A percentile compares a stretch with the other conserved stretches of the same genome.
These are phyloP conservation scores for Cryptocephalus primarius DNA, from an alignment of 2,888 invertebrate genomes.

Conservation along the genomic window DNA sequence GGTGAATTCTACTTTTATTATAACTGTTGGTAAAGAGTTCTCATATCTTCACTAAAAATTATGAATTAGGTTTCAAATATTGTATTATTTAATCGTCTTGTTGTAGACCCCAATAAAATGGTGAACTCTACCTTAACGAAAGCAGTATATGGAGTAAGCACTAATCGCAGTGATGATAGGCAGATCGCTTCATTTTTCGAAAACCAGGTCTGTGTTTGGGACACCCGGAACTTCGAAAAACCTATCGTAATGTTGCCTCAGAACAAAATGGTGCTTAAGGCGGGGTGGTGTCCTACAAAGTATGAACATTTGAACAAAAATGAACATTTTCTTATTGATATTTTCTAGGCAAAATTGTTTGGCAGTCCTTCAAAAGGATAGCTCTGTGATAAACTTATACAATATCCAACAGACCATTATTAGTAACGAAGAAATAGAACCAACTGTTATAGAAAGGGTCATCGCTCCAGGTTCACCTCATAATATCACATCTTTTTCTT, in stretches of 20 bases:
- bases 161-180: conserved; percentile 67
- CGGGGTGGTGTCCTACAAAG: conserved; percentile 86
- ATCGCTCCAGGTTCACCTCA: conserved; percentile 40
- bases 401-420: conserved; percentile 66
- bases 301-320: conserved; percentile 22
- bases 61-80: too few relatives aligned
- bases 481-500: conserved; percentile 64
- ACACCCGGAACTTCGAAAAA: conserved; percentile 74
- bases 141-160: conserved; percentile 71
- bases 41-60: too few relatives aligned
- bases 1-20: too few relatives aligned
- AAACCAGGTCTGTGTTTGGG: conserved; percentile 78
- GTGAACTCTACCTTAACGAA: conserved; percentile 61
- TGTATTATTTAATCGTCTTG: too few relatives aligned
- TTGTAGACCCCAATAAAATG: conserved; percentile 59
- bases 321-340: not conserved
- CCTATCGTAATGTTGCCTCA: conserved; percentile 66
- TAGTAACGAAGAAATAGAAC: conserved; percentile 64
- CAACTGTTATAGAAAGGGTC: conserved; percentile 62
- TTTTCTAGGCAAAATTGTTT: conserved; percentile 56
- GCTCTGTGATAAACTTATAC: conserved; percentile 64
- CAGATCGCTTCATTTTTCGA: conserved; percentile 79
- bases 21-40: too few relatives aligned
- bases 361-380: conserved; percentile 72
- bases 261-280: conserved; percentile 56